Evolutionary conservation across 23 tunicate genomes (phyloP).

Genomic region (Oikopleura vanhoeffeni): DNA sequence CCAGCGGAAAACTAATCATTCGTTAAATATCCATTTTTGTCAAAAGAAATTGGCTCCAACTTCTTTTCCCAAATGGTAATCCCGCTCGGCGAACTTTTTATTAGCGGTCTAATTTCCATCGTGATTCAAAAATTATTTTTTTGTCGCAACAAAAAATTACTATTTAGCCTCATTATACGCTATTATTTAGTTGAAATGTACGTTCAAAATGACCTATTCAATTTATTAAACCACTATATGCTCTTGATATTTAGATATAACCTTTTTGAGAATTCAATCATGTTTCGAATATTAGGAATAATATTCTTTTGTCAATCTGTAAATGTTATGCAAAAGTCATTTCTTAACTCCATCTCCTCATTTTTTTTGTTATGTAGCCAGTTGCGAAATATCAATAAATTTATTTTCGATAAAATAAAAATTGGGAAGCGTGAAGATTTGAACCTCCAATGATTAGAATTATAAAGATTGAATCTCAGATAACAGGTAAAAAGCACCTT

Average conservation of each 20-base stretch:
- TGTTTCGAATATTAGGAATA: too few relatives aligned
- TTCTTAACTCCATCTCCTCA: too few relatives aligned
- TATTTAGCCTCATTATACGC: constrained; percentile 2
- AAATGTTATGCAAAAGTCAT: too few relatives aligned
- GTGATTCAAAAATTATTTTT: neutral
- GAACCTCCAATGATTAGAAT: too few relatives aligned
- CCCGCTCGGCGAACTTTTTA: neutral
- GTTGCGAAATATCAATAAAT: too few relatives aligned
- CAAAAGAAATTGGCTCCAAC: neutral
- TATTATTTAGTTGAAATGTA: neutral
- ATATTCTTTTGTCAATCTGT: too few relatives aligned
- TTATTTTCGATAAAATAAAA: neutral
- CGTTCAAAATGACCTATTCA: neutral
- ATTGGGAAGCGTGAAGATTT: too few relatives aligned
- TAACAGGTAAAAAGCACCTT: too few relatives aligned
- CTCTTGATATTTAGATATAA: neutral
- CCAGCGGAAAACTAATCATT: too few relatives aligned
- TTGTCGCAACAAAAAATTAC: neutral
- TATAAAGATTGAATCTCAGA: too few relatives aligned
- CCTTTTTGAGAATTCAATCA: neutral
- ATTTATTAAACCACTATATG: neutral
- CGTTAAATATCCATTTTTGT: neutral
- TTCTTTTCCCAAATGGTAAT: neutral
- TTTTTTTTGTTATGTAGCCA: too few relatives aligned
- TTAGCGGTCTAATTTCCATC: neutral